phyloP scores from a whole-genome alignment of 2,797 vertebrate species.

The Sebastes dallii region DNA sequence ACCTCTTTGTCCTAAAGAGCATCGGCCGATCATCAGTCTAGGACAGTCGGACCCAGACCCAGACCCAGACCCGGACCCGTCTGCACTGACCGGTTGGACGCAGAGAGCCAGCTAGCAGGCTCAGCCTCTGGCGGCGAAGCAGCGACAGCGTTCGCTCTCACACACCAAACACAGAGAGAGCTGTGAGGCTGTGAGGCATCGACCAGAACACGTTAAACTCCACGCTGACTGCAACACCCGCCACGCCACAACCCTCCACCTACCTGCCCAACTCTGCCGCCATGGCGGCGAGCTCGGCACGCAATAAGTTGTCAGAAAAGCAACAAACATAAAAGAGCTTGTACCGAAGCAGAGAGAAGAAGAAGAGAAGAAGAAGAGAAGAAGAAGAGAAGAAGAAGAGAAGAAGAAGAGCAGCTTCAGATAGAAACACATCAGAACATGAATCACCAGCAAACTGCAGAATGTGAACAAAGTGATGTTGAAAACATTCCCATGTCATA shows the following conservation, averaged over 20 bases:
- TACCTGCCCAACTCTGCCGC: conserved; percentile 39
- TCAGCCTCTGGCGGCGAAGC: conserved; percentile 21
- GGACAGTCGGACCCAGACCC: conserved; percentile 29
- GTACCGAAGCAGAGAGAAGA: not conserved
- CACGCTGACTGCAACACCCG: conserved; percentile 40
- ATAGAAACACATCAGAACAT: conserved; percentile 8
- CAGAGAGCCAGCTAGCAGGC: conserved; percentile 39
- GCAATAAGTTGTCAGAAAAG: conserved; percentile 66
- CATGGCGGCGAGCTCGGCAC: conserved; percentile 40
- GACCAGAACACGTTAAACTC: conserved; percentile 12
- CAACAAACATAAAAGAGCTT: conserved; percentile 32
- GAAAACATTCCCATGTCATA: conserved; percentile 66
- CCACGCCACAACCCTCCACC: conserved; percentile 32
- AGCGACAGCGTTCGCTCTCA: not conserved
- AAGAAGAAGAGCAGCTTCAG: not conserved
- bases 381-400: too few relatives aligned
- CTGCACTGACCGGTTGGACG: conserved; percentile 29
- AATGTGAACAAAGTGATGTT: conserved; percentile 55
- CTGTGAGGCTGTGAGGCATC: not conserved
- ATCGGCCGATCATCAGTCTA: conserved; percentile 72
- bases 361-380: too few relatives aligned
- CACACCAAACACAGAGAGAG: conserved; percentile 14
- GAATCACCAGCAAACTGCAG: conserved; percentile 29
- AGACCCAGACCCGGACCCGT: conserved; percentile 28
- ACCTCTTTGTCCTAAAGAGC: conserved; percentile 81